These are phyloP conservation scores for Nycticryphes semicollaris DNA, from an alignment of 2,113 vertebrate genomes.

Conservation along the genomic window DNA sequence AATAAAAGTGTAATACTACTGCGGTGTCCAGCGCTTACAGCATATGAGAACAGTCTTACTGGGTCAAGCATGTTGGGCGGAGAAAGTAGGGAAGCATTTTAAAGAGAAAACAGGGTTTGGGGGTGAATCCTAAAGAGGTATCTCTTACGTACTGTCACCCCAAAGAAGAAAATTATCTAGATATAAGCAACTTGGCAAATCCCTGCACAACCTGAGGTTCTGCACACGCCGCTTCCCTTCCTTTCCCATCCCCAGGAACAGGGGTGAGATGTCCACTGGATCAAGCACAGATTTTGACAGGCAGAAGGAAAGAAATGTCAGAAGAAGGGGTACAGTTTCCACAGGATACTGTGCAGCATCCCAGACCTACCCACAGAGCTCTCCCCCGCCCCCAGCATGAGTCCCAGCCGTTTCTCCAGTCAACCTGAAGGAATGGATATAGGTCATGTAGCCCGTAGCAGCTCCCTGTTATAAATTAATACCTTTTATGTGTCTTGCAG, in stretches of 20 bases:
- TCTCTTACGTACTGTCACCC: background rate
- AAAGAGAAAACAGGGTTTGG: background rate
- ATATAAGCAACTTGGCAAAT: background rate
- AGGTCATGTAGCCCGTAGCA: background rate
- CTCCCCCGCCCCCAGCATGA: background rate
- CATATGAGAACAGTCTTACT: accelerated
- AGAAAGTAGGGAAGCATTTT: background rate
- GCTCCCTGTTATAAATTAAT: constrained; percentile 23
- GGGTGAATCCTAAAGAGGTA: background rate
- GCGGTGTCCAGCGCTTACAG: background rate
- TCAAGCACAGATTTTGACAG: background rate
- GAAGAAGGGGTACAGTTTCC: background rate
- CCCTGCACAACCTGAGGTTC: background rate
- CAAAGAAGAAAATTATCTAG: background rate
- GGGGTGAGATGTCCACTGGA: background rate
- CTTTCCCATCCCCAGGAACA: background rate
- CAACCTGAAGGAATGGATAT: background rate
- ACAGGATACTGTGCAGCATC: background rate
- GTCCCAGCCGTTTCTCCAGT: background rate
- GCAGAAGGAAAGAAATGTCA: accelerated
- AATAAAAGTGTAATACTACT: background rate
- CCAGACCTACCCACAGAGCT: background rate
- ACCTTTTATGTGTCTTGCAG: background rate
- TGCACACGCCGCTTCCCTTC: accelerated
- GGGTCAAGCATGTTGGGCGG: background rate